phyloP scores from a whole-genome alignment of 2,113 vertebrate genomes.

The Erythrolamprus reginae region DNA sequence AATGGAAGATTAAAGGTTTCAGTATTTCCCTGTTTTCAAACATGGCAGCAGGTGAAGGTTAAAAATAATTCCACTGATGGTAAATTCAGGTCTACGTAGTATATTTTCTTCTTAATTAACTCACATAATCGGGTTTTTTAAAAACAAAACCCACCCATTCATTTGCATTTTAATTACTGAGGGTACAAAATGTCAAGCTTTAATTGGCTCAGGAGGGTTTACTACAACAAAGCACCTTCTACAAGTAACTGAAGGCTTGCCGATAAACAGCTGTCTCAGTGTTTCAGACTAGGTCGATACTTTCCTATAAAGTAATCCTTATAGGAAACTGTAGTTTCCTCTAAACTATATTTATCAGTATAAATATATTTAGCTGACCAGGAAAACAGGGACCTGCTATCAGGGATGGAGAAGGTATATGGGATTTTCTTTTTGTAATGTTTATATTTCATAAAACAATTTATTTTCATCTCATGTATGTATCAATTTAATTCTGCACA shows the following conservation, averaged over 20 bases:
- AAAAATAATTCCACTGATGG: conserved; percentile 36
- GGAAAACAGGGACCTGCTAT: background rate
- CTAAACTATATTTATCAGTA: background rate
- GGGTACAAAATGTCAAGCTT: conserved; percentile 67
- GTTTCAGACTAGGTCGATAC: conserved; percentile 36
- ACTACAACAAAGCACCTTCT: conserved; percentile 57
- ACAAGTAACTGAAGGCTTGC: conserved; percentile 37
- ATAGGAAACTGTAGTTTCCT: background rate
- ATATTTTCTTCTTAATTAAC: conserved; percentile 67
- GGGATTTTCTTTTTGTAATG: background rate
- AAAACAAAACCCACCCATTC: conserved; percentile 61
- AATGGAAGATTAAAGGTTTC: conserved; percentile 19
- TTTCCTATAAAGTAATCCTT: background rate
- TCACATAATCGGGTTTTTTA: conserved; percentile 56
- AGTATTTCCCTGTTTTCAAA: conserved; percentile 18
- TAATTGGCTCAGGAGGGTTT: conserved; percentile 66
- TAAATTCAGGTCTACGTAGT: conserved; percentile 52
- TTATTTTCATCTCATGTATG: background rate
- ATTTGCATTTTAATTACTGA: conserved; percentile 74
- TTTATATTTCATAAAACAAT: background rate
- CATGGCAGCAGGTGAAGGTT: conserved; percentile 38
- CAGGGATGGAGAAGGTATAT: background rate
- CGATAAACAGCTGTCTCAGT: conserved; percentile 36
- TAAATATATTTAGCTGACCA: background rate
- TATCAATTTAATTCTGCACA: background rate